phyloP scores from a whole-genome alignment of 2,113 vertebrate genomes.

The Microtus pennsylvanicus region DNA sequence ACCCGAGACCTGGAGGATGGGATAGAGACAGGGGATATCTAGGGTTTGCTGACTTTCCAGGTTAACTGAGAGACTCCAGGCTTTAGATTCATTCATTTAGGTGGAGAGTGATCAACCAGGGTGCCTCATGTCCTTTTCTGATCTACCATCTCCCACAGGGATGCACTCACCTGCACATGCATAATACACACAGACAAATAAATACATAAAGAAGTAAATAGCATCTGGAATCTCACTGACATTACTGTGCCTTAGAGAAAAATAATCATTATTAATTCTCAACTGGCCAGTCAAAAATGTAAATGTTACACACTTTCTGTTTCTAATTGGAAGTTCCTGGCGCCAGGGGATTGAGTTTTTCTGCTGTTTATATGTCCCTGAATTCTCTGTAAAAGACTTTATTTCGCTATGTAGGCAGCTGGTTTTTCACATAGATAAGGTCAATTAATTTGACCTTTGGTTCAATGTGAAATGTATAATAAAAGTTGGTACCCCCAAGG shows the following conservation, averaged over 20 bases:
- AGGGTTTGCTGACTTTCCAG: neutral
- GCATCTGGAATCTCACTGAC: too few species aligned
- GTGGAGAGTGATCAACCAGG: neutral
- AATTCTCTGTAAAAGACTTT: constrained; percentile 60
- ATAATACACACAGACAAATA: neutral
- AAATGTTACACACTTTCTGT: constrained; percentile 12
- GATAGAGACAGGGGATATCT: too few species aligned
- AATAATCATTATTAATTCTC: neutral
- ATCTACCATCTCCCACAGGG: too few species aligned
- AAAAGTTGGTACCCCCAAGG: constrained; percentile 75
- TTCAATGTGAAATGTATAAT: constrained; percentile 83
- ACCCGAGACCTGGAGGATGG: too few species aligned
- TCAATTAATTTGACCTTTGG: constrained; percentile 83
- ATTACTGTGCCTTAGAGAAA: neutral
- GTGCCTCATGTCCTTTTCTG: neutral
- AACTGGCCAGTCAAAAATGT: neutral
- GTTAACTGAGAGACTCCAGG: neutral
- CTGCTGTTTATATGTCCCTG: constrained; percentile 61
- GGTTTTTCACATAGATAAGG: constrained; percentile 75
- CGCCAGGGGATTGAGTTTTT: constrained; percentile 46
- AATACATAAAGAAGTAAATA: neutral
- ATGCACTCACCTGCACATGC: neutral
- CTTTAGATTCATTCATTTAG: neutral
- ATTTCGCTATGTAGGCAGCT: constrained; percentile 67
- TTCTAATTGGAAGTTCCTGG: constrained; percentile 57